Percentiles rank a stretch among this genome's conserved stretches.
Evolutionary conservation across 2,888 invertebrate genomes (phyloP).

Genomic region (Drosophila trichaetosa): DNA sequence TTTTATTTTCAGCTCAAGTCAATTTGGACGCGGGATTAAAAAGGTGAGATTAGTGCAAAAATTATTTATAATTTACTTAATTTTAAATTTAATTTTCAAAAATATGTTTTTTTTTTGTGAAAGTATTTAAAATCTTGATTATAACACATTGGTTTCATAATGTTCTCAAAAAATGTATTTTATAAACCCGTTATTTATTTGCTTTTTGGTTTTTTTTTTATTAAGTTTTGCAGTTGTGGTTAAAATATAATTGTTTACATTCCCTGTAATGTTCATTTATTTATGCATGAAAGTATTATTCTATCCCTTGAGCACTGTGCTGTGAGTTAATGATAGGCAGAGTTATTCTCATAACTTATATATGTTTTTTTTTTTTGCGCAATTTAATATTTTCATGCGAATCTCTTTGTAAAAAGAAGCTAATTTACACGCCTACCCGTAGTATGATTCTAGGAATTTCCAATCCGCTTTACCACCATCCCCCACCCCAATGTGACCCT

Average conservation of each 20-base stretch:
- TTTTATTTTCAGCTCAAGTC: conserved; percentile 42
- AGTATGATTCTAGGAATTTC: conserved; percentile 30
- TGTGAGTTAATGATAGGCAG: conserved; percentile 3
- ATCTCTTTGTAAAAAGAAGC: conserved; percentile 19
- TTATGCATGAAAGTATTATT: conserved; percentile 2
- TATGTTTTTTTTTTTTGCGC: neutral
- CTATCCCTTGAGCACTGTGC: conserved; percentile 8
- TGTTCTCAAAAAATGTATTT: no score
- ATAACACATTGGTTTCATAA: no score
- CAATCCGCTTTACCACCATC: conserved; percentile 24
- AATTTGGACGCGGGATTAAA: neutral
- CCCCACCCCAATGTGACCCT: neutral
- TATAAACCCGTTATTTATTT: no score
- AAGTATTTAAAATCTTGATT: no score
- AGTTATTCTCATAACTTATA: conserved; percentile 11
- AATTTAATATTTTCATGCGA: conserved; percentile 21
- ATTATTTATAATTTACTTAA: neutral
- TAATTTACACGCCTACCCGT: conserved; percentile 40
- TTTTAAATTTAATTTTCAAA: no score
- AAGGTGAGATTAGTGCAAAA: conserved; percentile 43
- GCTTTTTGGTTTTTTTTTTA: no score
- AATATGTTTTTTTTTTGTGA: no score
- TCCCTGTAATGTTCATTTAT: neutral
- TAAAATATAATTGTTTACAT: neutral
- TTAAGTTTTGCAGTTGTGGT: neutral